Conservation (phyloP, 1,140 invertebrate species). For the Nomia melanderi region DNA sequence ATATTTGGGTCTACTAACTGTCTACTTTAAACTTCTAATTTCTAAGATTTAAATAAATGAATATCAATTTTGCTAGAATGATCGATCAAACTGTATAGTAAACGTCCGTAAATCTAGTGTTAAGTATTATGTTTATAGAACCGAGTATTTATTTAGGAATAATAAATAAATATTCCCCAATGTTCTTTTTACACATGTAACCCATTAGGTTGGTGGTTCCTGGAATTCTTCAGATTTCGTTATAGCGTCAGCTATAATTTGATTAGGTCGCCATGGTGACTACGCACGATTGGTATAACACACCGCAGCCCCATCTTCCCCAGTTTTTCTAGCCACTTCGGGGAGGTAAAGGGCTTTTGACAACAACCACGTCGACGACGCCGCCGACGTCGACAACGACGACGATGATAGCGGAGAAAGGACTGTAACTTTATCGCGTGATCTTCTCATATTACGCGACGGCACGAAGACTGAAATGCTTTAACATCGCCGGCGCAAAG, state of each 20-base stretch:
- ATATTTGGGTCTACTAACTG: too few species aligned
- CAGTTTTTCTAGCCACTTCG: slow-evolving; percentile 45
- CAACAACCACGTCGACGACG: slow-evolving; percentile 30
- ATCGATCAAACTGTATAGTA: too few species aligned
- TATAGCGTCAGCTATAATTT: slow-evolving; percentile 46
- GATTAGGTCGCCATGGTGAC: slow-evolving; percentile 60
- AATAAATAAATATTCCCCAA: too few species aligned
- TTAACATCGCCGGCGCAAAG: slow-evolving; percentile 14
- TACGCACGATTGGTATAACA: slow-evolving; percentile 43
- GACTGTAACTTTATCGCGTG: slow-evolving; percentile 56
- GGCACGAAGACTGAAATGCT: slow-evolving; percentile 41
- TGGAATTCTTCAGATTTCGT: slow-evolving; percentile 62
- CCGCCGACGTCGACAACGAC: slow-evolving; percentile 7
- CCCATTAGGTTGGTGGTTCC: too few species aligned
- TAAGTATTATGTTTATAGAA: too few species aligned
- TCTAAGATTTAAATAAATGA: too few species aligned
- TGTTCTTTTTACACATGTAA: too few species aligned
- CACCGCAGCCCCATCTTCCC: slow-evolving; percentile 49
- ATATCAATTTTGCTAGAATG: too few species aligned
- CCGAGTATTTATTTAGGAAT: too few species aligned
- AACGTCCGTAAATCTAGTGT: too few species aligned
- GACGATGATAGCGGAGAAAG: slow-evolving; percentile 30
- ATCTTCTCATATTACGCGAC: slow-evolving; percentile 63
- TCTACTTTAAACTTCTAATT: too few species aligned
- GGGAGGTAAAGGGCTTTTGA: slow-evolving; percentile 51